These are phyloP conservation scores for Astreopora myriophthalma DNA, from an alignment of 64 coral and sea anemone species.

Conservation along the genomic window DNA sequence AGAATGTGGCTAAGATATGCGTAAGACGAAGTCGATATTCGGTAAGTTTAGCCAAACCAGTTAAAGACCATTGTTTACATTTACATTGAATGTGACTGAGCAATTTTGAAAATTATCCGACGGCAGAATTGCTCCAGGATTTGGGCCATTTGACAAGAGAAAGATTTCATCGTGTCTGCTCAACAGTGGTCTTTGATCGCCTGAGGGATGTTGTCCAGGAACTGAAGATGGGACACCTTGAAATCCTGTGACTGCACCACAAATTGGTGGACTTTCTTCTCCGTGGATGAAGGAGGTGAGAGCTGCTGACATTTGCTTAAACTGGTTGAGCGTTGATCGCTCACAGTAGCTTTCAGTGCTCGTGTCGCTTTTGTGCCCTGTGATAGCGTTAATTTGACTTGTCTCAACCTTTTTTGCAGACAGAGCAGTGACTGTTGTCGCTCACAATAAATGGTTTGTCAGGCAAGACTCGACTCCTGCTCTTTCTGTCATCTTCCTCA, in stretches of 20 bases:
- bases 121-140: not conserved
- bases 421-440: not conserved
- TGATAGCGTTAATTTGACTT: conserved; percentile 14
- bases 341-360: conserved; percentile 33
- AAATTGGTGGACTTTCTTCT: not conserved
- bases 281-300: not conserved
- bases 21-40: too few relatives aligned
- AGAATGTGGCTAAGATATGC: too few relatives aligned
- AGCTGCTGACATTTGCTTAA: not conserved
- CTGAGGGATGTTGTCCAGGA: not conserved
- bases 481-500: not conserved
- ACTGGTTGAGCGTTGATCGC: not conserved
- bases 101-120: not conserved
- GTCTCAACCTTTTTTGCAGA: not conserved
- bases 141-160: not conserved
- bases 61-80: not conserved
- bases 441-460: not conserved
- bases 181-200: not conserved
- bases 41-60: too few relatives aligned
- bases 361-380: conserved; percentile 5
- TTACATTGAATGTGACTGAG: not conserved
- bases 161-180: not conserved
- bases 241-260: not conserved
- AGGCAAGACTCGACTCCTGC: not conserved
- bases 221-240: not conserved